Evolutionary conservation across 1,140 invertebrate genomes (phyloP).

Genomic region (Zaprionus vittiger): DNA sequence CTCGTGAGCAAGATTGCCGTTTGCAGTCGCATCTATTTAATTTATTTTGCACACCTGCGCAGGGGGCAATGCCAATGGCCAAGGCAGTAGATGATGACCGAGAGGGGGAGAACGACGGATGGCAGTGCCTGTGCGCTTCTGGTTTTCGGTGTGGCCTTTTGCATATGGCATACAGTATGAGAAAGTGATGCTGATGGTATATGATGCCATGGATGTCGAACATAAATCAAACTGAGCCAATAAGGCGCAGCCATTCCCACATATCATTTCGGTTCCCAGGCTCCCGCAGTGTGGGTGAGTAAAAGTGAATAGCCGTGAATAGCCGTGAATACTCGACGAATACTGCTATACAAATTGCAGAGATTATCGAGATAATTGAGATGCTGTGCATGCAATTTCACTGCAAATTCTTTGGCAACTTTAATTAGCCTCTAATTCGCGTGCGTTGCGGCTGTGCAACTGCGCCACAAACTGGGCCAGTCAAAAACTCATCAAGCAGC

Average conservation of each 20-base stretch:
- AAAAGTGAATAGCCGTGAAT: conserved; percentile 46
- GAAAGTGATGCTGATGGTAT: conserved; percentile 48
- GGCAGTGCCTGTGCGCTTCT: conserved; percentile 49
- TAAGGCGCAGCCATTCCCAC: conserved; percentile 64
- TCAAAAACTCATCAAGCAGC: conserved; percentile 48
- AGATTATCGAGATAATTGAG: conserved; percentile 33
- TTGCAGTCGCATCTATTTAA: conserved; percentile 50
- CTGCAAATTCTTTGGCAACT: conserved; percentile 61
- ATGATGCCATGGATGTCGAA: conserved; percentile 39
- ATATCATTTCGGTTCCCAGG: conserved; percentile 61
- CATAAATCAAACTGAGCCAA: conserved; percentile 78
- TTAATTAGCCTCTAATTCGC: conserved; percentile 78
- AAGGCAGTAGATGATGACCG: conserved; percentile 20
- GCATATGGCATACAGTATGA: conserved; percentile 50
- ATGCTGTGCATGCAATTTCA: conserved; percentile 59
- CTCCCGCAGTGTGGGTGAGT: conserved; percentile 32
- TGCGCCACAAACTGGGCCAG: conserved; percentile 69
- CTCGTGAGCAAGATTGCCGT: conserved; percentile 58
- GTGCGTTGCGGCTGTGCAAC: conserved; percentile 65
- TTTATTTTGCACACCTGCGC: conserved; percentile 80
- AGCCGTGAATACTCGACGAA: conserved; percentile 39
- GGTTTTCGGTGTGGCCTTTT: conserved; percentile 62
- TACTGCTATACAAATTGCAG: conserved; percentile 29
- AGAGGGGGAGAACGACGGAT: conserved; percentile 20
- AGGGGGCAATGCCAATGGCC: conserved; percentile 19